Conservation (phyloP, 2,888 invertebrate species). For the Cybosia mesomella region DNA sequence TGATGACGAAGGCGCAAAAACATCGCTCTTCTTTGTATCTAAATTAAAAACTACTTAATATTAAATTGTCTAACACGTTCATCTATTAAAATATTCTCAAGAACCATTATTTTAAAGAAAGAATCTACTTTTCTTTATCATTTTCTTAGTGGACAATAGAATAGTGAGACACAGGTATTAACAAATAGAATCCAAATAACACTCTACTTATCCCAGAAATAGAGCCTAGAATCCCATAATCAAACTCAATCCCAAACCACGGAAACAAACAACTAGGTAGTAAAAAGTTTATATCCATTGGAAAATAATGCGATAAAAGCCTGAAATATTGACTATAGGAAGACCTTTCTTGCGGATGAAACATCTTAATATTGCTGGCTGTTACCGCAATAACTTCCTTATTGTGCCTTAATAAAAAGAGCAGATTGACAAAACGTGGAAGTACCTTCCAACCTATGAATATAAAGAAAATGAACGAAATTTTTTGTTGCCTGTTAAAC, state of each 20-base stretch:
- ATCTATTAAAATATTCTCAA: not conserved
- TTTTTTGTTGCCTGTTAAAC: constrained; percentile 18
- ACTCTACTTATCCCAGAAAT: not conserved
- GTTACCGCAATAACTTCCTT: constrained; percentile 36
- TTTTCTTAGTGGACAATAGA: not conserved
- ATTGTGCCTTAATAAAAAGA: constrained; percentile 34
- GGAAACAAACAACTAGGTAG: not conserved
- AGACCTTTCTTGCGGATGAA: constrained; percentile 15
- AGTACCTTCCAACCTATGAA: constrained; percentile 15
- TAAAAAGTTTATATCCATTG: not conserved
- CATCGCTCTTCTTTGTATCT: not conserved
- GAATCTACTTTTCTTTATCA: not conserved
- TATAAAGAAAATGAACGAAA: constrained; percentile 22
- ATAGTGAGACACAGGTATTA: not conserved
- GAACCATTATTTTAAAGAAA: not conserved
- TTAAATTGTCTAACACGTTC: constrained; percentile 1
- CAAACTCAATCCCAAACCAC: not conserved
- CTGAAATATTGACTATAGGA: constrained; percentile 14
- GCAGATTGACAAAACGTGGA: constrained; percentile 33
- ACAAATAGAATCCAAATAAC: not conserved
- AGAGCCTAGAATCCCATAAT: not conserved
- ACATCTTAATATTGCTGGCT: constrained; percentile 38
- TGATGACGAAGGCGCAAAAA: not conserved
- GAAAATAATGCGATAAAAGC: constrained; percentile 17
- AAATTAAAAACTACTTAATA: not conserved